These are phyloP conservation scores for Rhinoptilus africanus DNA, from an alignment of 2,113 vertebrate species.

Conservation along the genomic window DNA sequence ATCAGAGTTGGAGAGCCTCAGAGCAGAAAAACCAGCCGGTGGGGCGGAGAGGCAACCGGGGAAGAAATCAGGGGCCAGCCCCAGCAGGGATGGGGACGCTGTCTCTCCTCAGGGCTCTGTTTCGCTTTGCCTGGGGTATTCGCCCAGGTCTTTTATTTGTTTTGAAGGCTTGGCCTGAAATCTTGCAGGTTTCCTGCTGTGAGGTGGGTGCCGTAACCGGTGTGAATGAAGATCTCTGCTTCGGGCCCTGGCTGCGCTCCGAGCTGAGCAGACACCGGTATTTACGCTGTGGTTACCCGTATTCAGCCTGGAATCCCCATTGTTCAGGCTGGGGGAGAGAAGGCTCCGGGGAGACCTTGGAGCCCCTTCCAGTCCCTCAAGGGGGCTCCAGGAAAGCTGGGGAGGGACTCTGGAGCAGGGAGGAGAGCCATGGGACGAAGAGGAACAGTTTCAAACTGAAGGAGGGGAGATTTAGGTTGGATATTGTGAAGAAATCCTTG, in stretches of 20 bases:
- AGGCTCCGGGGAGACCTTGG: too few species aligned
- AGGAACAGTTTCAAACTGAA: too few species aligned
- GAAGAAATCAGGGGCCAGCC: background rate
- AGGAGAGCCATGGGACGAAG: too few species aligned
- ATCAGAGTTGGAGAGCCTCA: background rate
- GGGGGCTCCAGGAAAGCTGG: too few species aligned
- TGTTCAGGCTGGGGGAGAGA: too few species aligned
- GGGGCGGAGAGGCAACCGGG: background rate
- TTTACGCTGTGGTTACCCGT: background rate
- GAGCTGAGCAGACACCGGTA: background rate
- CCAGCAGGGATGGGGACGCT: background rate
- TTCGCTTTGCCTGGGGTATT: background rate
- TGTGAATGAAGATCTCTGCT: background rate
- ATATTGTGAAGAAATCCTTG: too few species aligned
- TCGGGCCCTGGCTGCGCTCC: background rate
- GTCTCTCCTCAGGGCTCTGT: background rate
- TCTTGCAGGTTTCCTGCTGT: background rate
- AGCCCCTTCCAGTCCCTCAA: too few species aligned
- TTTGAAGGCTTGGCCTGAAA: background rate
- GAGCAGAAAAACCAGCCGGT: background rate
- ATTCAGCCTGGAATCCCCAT: too few species aligned
- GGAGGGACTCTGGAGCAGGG: too few species aligned
- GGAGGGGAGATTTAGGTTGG: too few species aligned
- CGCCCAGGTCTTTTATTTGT: background rate
- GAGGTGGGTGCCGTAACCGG: background rate